Conservation (phyloP, 2,113 vertebrate species). For the Dissostichus mawsoni region DNA sequence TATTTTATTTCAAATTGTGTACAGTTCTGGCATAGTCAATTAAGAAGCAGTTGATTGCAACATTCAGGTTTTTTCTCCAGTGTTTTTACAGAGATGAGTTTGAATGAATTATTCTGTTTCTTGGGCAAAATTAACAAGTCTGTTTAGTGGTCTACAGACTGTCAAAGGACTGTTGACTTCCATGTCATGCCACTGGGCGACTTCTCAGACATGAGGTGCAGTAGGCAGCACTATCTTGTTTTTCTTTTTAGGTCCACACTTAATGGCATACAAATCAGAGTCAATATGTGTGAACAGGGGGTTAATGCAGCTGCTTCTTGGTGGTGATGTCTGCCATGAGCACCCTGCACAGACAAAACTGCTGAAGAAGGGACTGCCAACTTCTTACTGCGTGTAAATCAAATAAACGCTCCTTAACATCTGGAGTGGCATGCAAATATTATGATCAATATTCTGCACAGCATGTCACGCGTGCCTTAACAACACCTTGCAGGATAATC, state of each 20-base stretch:
- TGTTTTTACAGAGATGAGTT: not conserved
- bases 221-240: too few species aligned
- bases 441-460: conserved; percentile 60
- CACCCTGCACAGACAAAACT: conserved; percentile 28
- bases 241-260: not conserved
- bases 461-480: conserved; percentile 23
- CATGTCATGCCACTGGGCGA: not conserved
- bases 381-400: conserved; percentile 51
- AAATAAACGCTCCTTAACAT: conserved; percentile 57
- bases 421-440: conserved; percentile 64
- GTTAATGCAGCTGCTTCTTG: not conserved
- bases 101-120: not conserved
- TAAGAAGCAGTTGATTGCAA: not conserved
- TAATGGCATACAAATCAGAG: not conserved
- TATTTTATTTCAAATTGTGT: not conserved
- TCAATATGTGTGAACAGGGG: not conserved
- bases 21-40: too few species aligned
- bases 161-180: not conserved
- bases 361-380: conserved; percentile 43
- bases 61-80: not conserved
- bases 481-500: conserved; percentile 49
- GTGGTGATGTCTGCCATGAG: not conserved
- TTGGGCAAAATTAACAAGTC: not conserved
- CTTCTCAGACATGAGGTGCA: not conserved
- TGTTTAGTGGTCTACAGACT: not conserved